Evolutionary conservation across 2,113 vertebrate genomes (phyloP).

Genomic region (Scalopus aquaticus): DNA sequence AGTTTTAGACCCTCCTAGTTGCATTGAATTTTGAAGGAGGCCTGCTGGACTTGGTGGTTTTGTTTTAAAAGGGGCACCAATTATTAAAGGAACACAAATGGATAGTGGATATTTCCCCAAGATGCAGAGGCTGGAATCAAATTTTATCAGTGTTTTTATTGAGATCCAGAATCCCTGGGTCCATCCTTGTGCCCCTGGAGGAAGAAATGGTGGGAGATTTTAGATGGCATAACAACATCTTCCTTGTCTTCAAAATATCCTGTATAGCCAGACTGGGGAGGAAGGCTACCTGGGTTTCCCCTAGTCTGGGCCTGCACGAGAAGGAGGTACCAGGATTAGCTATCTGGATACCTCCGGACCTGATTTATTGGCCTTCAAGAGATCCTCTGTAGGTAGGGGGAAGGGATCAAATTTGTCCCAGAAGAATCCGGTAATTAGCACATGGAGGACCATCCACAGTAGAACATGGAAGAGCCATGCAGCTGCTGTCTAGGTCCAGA

Average conservation of each 20-base stretch:
- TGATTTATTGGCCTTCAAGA: not conserved
- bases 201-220: not conserved
- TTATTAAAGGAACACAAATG: too few relatives aligned
- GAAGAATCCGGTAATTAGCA: not conserved
- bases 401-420: not conserved
- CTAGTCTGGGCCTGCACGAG: not conserved
- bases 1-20: not conserved
- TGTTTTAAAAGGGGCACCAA: too few relatives aligned
- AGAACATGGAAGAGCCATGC: not conserved
- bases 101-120: conserved; percentile 8
- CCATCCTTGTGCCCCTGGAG: not conserved
- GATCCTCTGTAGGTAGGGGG: not conserved
- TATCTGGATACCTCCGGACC: not conserved
- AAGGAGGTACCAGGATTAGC: not conserved
- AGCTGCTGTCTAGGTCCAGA: not conserved
- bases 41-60: not conserved
- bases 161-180: not conserved
- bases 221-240: not conserved
- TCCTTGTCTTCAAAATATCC: not conserved
- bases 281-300: not conserved
- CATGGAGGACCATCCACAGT: too few relatives aligned
- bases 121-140: not conserved
- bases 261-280: not conserved
- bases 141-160: not conserved
- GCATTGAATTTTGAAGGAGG: not conserved